Base-by-base conservation (phyloP, 1,140 invertebrate genomes). In the Lerema accius region DNA sequence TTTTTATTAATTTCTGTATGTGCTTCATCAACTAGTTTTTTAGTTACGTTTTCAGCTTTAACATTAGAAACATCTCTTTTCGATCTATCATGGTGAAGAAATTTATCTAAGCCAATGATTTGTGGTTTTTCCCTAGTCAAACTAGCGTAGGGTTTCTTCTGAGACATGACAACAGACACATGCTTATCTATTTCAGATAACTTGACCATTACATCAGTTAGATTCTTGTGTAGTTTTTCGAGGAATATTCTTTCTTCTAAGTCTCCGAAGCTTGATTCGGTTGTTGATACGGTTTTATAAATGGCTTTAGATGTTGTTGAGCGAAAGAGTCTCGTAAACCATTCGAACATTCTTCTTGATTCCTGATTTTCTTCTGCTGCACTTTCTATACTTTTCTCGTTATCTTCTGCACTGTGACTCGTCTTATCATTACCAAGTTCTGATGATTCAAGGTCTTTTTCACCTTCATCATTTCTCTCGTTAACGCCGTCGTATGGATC, bases 211-310 rank as follows among this genome's bases (percentile, higher is more conserved):
- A 13, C 11, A 0, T 59, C 56, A n/a, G 43, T 59, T 35, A 59
- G 26, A 39, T 59, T 59, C 0, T 13, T n/a, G 37, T 59, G 10
- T 1, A 59, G 28, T 23, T 13, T 3, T 48, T 4, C 23, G 1
- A 59, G 13, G 15, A 59, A 59, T 48, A 39, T 23, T 3, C 43
- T 23, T 10, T 48, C 43, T 35, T 48, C 19, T 17, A 39, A 9
- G 0, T 23, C 43, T 17, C 32, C 16, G 7, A 39, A 46, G 16
- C 4, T 59, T 6, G 32, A 46, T 48, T 37, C 43, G 1, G n/a
- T 48, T n/a, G 42, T 46, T 7, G 55, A 32, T 37, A 11, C 23
- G 35, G n/a, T 26, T 13, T 9, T 9, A 11, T 15, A 9, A 23
- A 13, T 14, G 9, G 19, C 23, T 19, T 19, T n/a, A 2, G 23